Percentiles rank a stretch among this genome's conserved stretches.
phyloP scores from a whole-genome alignment of 2,113 vertebrate species.

The Bubo scandiacus region DNA sequence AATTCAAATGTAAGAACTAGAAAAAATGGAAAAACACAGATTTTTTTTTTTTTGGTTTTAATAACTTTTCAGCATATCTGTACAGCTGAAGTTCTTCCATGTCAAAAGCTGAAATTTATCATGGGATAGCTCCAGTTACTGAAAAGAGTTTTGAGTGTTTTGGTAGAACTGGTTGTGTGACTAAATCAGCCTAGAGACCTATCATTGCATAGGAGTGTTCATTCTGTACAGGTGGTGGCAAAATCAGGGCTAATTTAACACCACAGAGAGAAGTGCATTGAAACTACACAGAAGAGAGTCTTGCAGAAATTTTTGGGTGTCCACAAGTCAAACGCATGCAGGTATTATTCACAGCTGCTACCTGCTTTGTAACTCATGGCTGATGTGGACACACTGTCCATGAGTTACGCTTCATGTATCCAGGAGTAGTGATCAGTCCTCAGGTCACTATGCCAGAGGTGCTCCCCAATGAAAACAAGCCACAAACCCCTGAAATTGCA shows the following conservation, averaged over 20 bases:
- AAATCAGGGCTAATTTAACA: neutral
- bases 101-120: neutral
- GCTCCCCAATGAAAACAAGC: neutral
- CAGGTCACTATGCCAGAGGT: neutral
- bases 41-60: neutral
- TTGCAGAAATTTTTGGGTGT: neutral
- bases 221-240: too few species aligned
- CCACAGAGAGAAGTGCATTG: neutral
- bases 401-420: rapidly evolving
- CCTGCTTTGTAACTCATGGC: neutral
- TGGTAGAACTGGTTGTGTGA: neutral
- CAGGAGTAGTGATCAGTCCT: rapidly evolving
- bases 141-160: neutral
- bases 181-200: neutral
- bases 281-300: neutral
- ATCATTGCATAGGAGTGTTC: neutral
- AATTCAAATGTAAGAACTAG: neutral
- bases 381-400: rapidly evolving
- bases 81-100: neutral
- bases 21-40: neutral
- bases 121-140: neutral
- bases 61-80: neutral
- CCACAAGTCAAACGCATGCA: neutral
- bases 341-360: neutral
- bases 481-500: neutral